Base-by-base conservation (phyloP, 2,113 vertebrate species). In the Sardina pilchardus region DNA sequence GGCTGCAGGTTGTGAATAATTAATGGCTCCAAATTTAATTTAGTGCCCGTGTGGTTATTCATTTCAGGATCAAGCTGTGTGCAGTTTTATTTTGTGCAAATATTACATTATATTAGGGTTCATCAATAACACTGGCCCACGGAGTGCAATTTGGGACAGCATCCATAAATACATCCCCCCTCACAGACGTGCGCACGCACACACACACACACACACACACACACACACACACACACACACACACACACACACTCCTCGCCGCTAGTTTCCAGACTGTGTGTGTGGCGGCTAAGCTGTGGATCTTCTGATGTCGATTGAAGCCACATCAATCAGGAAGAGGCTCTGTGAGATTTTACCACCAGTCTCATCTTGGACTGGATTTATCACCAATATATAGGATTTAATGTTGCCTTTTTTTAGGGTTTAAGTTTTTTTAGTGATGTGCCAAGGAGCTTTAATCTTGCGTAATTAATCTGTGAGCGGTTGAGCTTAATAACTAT, bases 21-120 rank as follows among this genome's bases (percentile, higher is more conserved):
- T 91, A 91, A 94, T 89, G 90, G 88, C 84, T 84, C 83, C 87
- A 91, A 89, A 93, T 88, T 88, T 92, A 89, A 93, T 91, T 92
- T 89, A 93, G 88, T 85, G 89, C 90, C 88, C 89, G 89, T 89
- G 86, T 84, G 90, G 88, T 88, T 93, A 90, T 93, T 93, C 91
- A 91, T 93, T 89, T 88, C 83, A 42, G 47, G 84, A 85, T 88
- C 91, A 91, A 87, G 90, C 92, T 92, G 89, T 86, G 86, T 92
- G 84, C 81, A 0, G 86, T 87, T 91, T 92, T 90, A 89, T 87
- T 92, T 90, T 91, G 87, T 85, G 86, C 90, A 91, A 93, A 93
- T 91, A 90, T 90, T 88, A 84, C 85, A 91, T 92, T 91, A 93
- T 88, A 91, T 88, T 85, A 24, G 86, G 83, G 87, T 78, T 42